These are phyloP conservation scores for Clepsis dumicolana DNA, from an alignment of 2,888 invertebrate genomes.

Conservation along the genomic window DNA sequence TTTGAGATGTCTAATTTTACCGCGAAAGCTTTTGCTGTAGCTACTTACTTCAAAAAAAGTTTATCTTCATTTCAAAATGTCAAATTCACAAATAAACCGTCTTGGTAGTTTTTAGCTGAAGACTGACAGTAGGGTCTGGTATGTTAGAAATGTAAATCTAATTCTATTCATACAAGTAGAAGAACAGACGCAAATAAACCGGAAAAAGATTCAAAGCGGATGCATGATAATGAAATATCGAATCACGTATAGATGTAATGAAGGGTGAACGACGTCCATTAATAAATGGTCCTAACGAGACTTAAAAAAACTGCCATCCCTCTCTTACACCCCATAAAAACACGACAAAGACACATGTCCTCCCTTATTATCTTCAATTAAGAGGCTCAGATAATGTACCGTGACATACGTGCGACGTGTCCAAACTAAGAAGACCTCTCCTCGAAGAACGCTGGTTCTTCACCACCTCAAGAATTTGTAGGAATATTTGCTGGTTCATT, in stretches of 20 bases:
- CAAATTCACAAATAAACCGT: no score
- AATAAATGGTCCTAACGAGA: constrained; percentile 72
- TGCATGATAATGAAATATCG: constrained; percentile 43
- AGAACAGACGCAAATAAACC: not conserved
- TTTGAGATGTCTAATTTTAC: no score
- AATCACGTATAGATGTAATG: constrained; percentile 47
- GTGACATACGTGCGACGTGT: constrained; percentile 75
- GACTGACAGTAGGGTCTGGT: no score
- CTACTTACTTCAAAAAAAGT: no score
- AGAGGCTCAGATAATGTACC: constrained; percentile 82
- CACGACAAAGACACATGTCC: constrained; percentile 84
- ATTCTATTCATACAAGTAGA: not conserved
- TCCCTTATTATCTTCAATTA: constrained; percentile 85
- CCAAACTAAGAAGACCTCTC: constrained; percentile 57
- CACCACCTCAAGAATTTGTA: constrained; percentile 19
- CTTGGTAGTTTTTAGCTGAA: no score
- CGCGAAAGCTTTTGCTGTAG: no score
- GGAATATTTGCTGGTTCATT: constrained; percentile 53
- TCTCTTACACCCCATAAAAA: constrained; percentile 81
- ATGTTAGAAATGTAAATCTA: not conserved
- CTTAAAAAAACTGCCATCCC: constrained; percentile 73
- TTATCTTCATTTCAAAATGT: no score
- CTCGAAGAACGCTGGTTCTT: not conserved
- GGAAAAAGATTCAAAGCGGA: constrained; percentile 5
- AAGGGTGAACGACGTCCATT: constrained; percentile 69